Conservation (phyloP, 2,888 invertebrate species). For the Oligia latruncula region DNA sequence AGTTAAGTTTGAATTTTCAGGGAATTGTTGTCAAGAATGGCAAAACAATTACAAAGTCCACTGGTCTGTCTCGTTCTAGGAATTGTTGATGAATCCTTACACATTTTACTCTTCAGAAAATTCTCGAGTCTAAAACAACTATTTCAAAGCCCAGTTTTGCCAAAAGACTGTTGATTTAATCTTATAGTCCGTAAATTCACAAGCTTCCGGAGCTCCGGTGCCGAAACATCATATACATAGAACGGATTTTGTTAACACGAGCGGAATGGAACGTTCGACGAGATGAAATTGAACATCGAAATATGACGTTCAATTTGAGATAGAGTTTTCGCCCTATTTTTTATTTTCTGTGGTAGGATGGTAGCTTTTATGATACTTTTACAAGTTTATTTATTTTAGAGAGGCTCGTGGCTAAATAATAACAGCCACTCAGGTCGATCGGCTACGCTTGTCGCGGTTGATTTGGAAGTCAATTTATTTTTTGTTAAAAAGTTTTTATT, state of each 20-base stretch:
- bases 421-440: too few relatives aligned
- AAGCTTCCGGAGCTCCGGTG: not conserved
- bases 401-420: too few relatives aligned
- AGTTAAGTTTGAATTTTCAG: not conserved
- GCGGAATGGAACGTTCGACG: slow-evolving; percentile 25
- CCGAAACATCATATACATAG: not conserved
- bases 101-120: not conserved
- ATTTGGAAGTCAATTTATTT: too few relatives aligned
- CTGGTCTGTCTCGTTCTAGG: not conserved
- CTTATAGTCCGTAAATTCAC: slow-evolving; percentile 11
- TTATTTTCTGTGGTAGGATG: not conserved
- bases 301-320: slow-evolving; percentile 35
- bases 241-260: slow-evolving; percentile 7
- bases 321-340: not conserved
- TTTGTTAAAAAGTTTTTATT: too few relatives aligned
- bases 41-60: not conserved
- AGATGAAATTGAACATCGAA: slow-evolving; percentile 26
- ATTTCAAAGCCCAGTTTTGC: not conserved
- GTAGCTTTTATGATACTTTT: not conserved
- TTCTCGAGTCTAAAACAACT: not conserved
- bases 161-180: slow-evolving; percentile 28
- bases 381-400: not conserved
- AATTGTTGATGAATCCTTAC: not conserved
- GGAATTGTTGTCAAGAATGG: not conserved
- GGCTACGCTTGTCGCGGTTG: too few relatives aligned